Conservation (phyloP, 2,888 invertebrate genomes). For the Alsophila aescularia region DNA sequence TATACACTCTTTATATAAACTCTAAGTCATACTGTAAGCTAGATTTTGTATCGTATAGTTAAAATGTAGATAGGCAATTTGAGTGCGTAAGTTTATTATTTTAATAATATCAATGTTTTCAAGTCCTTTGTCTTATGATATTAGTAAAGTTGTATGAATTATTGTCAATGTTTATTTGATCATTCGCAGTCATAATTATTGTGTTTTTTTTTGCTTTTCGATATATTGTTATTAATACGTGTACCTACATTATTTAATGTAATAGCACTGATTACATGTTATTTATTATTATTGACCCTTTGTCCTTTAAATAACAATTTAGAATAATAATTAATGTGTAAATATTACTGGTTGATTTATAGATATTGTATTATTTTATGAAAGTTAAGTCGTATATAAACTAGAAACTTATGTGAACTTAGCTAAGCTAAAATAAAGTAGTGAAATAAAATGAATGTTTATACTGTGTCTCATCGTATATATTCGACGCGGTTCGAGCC, state of each 20-base stretch:
- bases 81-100: neutral
- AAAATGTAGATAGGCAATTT: slow-evolving; percentile 17
- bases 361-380: slow-evolving; percentile 13
- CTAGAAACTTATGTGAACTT: slow-evolving; percentile 26
- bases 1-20: slow-evolving; percentile 80
- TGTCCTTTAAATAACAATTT: neutral
- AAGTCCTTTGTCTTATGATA: neutral
- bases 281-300: too few relatives aligned
- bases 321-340: slow-evolving; percentile 6
- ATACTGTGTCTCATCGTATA: slow-evolving; percentile 59
- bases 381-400: slow-evolving; percentile 15
- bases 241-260: too few relatives aligned
- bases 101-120: slow-evolving; percentile 1
- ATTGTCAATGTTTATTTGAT: slow-evolving; percentile 6
- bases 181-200: too few relatives aligned
- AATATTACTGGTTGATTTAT: slow-evolving; percentile 20
- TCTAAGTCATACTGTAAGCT: slow-evolving; percentile 73
- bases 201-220: too few relatives aligned
- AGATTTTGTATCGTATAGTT: slow-evolving; percentile 60
- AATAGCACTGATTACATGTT: too few relatives aligned
- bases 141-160: neutral
- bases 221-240: too few relatives aligned
- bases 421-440: slow-evolving; percentile 46
- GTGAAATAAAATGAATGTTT: slow-evolving; percentile 53
- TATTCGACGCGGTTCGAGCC: slow-evolving; percentile 59